These are phyloP conservation scores for Archaeoteleia sp. DNA, from an alignment of 2,888 invertebrate species.

Conservation along the genomic window DNA sequence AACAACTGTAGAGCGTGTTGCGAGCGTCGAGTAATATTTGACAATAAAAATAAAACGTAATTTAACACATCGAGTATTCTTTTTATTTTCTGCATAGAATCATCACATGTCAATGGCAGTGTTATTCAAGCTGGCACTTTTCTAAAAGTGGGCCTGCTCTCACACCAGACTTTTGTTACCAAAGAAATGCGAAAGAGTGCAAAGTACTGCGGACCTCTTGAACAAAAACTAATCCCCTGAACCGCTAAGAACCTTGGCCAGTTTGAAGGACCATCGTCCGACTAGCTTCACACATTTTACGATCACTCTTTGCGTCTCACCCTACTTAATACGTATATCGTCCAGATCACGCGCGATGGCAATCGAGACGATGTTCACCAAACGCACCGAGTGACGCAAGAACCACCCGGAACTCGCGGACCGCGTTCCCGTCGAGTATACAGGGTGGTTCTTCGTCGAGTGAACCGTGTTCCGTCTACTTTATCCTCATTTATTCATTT, in stretches of 20 bases:
- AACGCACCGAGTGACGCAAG: conserved; percentile 6
- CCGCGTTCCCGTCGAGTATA: neutral
- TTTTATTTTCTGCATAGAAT: conserved; percentile 3
- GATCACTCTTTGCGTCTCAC: too few relatives aligned
- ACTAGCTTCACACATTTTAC: too few relatives aligned
- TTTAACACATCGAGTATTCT: neutral
- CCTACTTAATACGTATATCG: too few relatives aligned
- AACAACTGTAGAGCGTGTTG: neutral
- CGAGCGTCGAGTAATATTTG: neutral
- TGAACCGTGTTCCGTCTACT: conserved; percentile 1
- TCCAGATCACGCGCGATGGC: neutral
- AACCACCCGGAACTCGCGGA: neutral
- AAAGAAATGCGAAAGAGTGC: conserved; percentile 6
- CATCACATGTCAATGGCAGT: conserved; percentile 33
- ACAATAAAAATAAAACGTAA: conserved; percentile 1
- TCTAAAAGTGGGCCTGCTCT: conserved; percentile 5
- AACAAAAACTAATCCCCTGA: too few relatives aligned
- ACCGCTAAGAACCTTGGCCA: too few relatives aligned
- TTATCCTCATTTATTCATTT: conserved; percentile 18
- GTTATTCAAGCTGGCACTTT: conserved; percentile 22
- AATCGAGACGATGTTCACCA: conserved; percentile 9
- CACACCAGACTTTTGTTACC: neutral
- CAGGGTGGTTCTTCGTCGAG: conserved; percentile 9
- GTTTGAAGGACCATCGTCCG: too few relatives aligned
- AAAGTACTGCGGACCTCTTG: neutral